phyloP scores from a whole-genome alignment of 1,140 invertebrate genomes.

The Schlechtendalia chinensis region DNA sequence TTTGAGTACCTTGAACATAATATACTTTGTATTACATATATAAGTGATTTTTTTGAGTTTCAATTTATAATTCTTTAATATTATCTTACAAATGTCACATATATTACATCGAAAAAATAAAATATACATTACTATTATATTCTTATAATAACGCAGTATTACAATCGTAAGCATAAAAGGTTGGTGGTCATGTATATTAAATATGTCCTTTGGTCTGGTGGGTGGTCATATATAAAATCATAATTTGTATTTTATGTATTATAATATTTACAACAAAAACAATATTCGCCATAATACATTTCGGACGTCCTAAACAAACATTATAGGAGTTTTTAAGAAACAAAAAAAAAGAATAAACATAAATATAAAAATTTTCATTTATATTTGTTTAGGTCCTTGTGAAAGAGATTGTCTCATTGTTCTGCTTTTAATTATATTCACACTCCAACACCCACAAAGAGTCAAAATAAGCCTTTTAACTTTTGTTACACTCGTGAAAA shows the following conservation, averaged over 20 bases:
- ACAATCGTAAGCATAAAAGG: no score
- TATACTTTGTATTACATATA: no score
- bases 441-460: neutral
- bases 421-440: constrained; percentile 47
- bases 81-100: no score
- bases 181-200: no score
- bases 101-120: no score
- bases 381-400: constrained; percentile 22
- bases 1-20: no score
- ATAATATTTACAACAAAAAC: neutral
- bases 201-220: no score
- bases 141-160: no score
- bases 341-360: neutral
- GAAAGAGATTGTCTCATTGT: constrained; percentile 6
- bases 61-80: no score
- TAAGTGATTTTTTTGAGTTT: no score
- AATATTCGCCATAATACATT: neutral
- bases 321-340: neutral
- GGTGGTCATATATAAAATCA: no score
- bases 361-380: neutral
- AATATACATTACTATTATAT: no score
- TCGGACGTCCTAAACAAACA: neutral
- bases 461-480: constrained; percentile 28
- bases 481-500: constrained; percentile 36
- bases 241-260: constrained; percentile 8